A percentile compares a stretch with the other conserved stretches of the same genome.
phyloP scores from a whole-genome alignment of 2,888 invertebrate genomes.

The Mantis religiosa region DNA sequence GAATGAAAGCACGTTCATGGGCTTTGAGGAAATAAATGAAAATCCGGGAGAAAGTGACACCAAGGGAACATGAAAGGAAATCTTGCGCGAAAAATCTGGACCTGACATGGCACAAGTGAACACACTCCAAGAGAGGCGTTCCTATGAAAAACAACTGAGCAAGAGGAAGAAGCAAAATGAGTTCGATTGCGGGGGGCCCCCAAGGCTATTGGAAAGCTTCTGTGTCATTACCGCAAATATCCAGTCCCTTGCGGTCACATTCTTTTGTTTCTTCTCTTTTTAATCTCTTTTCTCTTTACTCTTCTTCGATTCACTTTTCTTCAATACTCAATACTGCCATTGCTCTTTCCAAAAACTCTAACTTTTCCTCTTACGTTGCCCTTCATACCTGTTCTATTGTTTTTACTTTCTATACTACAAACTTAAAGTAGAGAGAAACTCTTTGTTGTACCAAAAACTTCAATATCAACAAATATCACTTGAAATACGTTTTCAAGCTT shows the following conservation, averaged over 20 bases:
- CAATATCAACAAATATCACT: no score
- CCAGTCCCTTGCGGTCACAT: not conserved
- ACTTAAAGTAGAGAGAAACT: no score
- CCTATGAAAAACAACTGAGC: not conserved
- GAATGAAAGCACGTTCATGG: not conserved
- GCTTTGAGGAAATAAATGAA: not conserved
- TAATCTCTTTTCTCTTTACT: not conserved
- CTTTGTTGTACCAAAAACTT: no score
- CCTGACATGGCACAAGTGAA: not conserved
- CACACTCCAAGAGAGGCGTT: not conserved
- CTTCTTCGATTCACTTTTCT: not conserved
- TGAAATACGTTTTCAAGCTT: no score
- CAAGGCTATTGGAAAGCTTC: not conserved
- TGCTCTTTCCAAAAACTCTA: not conserved
- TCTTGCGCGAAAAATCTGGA: not conserved
- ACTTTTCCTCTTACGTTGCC: not conserved
- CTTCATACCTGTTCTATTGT: not conserved
- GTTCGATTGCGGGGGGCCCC: not conserved
- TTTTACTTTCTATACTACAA: not conserved
- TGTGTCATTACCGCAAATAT: not conserved
- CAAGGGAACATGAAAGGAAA: not conserved
- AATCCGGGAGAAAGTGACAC: not conserved
- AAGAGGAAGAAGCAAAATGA: not conserved
- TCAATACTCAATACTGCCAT: not conserved
- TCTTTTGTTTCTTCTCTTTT: not conserved